Evolutionary conservation across 1,140 invertebrate species (phyloP).

Genomic region (Lethocerus indicus): DNA sequence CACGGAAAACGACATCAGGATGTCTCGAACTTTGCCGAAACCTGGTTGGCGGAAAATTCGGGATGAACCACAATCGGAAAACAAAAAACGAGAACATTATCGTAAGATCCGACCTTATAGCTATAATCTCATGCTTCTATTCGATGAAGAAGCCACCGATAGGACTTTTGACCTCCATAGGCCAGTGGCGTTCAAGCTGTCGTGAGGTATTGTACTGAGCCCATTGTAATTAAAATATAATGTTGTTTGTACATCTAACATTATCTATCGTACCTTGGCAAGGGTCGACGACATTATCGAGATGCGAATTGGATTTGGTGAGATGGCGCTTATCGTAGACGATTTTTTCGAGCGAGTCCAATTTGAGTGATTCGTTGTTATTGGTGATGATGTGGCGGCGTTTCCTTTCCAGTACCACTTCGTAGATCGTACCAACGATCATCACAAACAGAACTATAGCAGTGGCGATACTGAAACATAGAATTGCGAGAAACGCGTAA

Average conservation of each 20-base stretch:
- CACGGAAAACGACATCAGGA: conserved; percentile 41
- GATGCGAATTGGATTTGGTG: not conserved
- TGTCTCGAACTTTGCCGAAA: conserved; percentile 27
- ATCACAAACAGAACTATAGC: conserved; percentile 6
- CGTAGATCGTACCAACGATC: conserved; percentile 8
- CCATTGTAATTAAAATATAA: too few species aligned
- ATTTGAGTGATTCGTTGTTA: not conserved
- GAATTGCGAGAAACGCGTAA: not conserved
- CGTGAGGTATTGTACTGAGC: too few species aligned
- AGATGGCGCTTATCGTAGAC: not conserved
- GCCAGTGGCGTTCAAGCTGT: too few species aligned
- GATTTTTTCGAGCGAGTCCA: not conserved
- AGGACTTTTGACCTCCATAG: too few species aligned
- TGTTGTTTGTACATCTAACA: too few species aligned
- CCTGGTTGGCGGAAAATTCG: not conserved
- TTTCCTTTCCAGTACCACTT: conserved; percentile 2
- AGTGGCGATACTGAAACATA: conserved; percentile 5
- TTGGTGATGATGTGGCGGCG: not conserved
- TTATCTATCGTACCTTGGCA: too few species aligned
- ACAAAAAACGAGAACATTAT: not conserved
- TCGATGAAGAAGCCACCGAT: too few species aligned
- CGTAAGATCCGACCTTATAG: not conserved
- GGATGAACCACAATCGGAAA: not conserved
- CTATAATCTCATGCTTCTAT: too few species aligned
- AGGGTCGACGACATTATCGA: too few species aligned